These are phyloP conservation scores for Eira barbara DNA, from an alignment of 2,113 vertebrate genomes.

Conservation along the genomic window DNA sequence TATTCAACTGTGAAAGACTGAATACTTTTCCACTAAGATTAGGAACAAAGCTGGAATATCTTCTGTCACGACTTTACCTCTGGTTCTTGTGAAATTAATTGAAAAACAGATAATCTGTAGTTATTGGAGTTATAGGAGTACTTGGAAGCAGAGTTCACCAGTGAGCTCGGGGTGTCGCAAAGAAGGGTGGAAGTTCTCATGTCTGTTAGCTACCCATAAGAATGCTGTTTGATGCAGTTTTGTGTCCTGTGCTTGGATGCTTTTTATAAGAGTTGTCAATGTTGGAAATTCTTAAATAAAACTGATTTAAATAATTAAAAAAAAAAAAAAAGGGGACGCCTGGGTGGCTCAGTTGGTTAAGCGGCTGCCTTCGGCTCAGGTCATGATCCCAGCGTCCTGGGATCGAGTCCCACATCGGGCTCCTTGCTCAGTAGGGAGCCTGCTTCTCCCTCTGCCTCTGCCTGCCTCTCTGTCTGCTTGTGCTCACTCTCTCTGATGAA, in stretches of 20 bases:
- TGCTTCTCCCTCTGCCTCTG: too few species aligned
- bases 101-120: background rate
- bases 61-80: background rate
- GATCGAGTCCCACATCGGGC: too few species aligned
- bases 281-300: conserved; percentile 99
- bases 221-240: conserved; percentile 96
- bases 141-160: conserved; percentile 86
- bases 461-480: too few species aligned
- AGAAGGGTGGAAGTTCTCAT: conserved; percentile 89
- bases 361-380: too few species aligned
- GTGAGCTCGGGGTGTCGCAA: conserved; percentile 88
- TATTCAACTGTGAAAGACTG: background rate
- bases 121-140: too few species aligned
- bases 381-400: too few species aligned
- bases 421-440: too few species aligned
- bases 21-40: background rate
- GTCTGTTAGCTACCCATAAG: conserved; percentile 92
- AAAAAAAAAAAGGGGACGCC: too few species aligned
- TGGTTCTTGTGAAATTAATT: background rate
- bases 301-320: conserved; percentile 97
- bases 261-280: conserved; percentile 99
- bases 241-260: conserved; percentile 93
- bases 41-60: background rate
- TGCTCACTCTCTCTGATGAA: too few species aligned
- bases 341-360: too few species aligned